A percentile compares a stretch with the other conserved stretches of the same genome.
Evolutionary conservation across 2,888 invertebrate genomes (phyloP).

Genomic region (Cerastis leucographa): DNA sequence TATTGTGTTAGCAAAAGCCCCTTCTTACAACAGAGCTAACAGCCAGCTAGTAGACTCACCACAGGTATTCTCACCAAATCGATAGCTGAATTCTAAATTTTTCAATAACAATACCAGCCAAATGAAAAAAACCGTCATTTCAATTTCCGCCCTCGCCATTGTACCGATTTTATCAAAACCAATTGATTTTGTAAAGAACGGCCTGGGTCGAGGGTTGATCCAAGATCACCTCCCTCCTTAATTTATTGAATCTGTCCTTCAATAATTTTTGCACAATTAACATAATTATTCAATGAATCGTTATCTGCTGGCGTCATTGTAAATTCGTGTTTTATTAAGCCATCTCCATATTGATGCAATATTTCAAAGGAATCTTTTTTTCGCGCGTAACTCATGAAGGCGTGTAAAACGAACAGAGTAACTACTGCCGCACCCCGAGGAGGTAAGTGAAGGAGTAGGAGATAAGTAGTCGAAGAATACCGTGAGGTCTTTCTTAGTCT

Average conservation of each 20-base stretch:
- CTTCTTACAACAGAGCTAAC: too few species aligned
- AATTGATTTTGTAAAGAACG: slow-evolving; percentile 46
- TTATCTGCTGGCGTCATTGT: slow-evolving; percentile 74
- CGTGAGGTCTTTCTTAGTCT: neutral
- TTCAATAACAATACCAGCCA: neutral
- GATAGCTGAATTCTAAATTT: neutral
- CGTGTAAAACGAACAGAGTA: neutral
- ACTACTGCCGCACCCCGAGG: neutral
- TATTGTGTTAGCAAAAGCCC: neutral
- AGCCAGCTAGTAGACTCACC: too few species aligned
- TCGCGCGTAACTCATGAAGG: neutral
- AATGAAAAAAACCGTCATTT: slow-evolving; percentile 5
- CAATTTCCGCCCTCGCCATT: slow-evolving; percentile 27
- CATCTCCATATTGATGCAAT: slow-evolving; percentile 66
- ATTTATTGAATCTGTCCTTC: slow-evolving; percentile 77
- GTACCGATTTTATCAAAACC: slow-evolving; percentile 67
- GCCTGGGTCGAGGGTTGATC: slow-evolving; percentile 60
- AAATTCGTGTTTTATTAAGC: slow-evolving; percentile 58
- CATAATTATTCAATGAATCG: slow-evolving; percentile 87
- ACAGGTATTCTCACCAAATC: too few species aligned
- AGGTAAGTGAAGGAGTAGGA: too few species aligned
- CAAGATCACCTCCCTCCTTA: slow-evolving; percentile 70
- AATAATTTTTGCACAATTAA: slow-evolving; percentile 82
- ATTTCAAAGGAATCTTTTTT: slow-evolving; percentile 7
- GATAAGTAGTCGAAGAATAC: neutral